Evolutionary conservation across 2,888 invertebrate species (phyloP).

Genomic region (Eudemis profundana): DNA sequence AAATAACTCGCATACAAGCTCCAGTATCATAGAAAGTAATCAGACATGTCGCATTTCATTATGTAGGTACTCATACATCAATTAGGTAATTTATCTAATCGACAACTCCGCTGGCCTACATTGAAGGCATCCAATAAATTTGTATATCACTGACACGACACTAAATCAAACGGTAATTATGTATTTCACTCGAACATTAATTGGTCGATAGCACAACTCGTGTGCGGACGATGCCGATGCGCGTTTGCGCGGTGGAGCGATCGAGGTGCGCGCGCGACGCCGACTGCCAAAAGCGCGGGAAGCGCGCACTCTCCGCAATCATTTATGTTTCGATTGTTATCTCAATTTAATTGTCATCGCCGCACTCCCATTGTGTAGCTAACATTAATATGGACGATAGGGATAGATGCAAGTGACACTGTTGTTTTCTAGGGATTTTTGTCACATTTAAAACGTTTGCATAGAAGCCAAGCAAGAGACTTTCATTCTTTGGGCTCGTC

Average conservation of each 20-base stretch:
- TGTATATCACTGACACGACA: constrained; percentile 61
- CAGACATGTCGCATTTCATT: constrained; percentile 30
- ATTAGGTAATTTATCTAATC: constrained; percentile 55
- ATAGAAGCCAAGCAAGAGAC: too few species aligned
- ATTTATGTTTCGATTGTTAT: constrained; percentile 42
- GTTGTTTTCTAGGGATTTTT: too few species aligned
- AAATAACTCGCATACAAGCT: neutral
- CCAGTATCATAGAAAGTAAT: constrained; percentile 24
- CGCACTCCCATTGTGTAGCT: neutral
- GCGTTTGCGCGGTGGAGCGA: constrained; percentile 43
- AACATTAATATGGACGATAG: constrained; percentile 5
- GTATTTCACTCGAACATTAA: constrained; percentile 49
- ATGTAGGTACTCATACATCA: constrained; percentile 17
- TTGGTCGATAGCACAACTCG: constrained; percentile 21
- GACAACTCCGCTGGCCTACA: constrained; percentile 52
- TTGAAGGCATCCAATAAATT: constrained; percentile 52
- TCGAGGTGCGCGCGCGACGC: constrained; percentile 49
- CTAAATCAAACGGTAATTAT: constrained; percentile 53
- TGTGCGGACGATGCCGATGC: constrained; percentile 45
- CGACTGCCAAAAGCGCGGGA: constrained; percentile 69
- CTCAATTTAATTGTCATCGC: constrained; percentile 27
- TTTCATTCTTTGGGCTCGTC: too few species aligned
- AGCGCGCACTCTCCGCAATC: constrained; percentile 39
- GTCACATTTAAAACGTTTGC: too few species aligned
- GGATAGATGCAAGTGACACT: constrained; percentile 7